Base-by-base conservation (phyloP, 2,797 vertebrate genomes). In the Philypnodon macrostomus region DNA sequence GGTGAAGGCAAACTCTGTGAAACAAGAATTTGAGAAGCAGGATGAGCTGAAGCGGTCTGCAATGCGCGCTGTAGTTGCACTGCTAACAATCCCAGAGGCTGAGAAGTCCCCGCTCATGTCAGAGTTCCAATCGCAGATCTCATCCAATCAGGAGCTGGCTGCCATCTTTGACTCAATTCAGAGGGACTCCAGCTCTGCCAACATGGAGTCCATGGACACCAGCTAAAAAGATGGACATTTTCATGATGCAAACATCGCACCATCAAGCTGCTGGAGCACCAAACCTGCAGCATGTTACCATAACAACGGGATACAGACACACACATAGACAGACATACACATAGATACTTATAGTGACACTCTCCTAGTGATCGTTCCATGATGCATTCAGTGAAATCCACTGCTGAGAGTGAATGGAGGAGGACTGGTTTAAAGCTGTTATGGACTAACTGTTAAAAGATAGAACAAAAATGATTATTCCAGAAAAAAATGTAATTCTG, bases 151-250 rank as follows among this genome's bases (percentile, higher is more conserved):
- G 59, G 95, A 98, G 92, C 86, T 98, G 85, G 95, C 95, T n/a
- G 93, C 96, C 84, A 98, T 99, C 87, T 99, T 98, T 61, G 95
- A 98, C 85, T 97, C 94, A 84, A 98, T 99, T 89, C 97, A 99
- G 84, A 93, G 97, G 89, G 96, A 99, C 92, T 96, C 95, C 57
- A 93, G 93, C 70, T 95, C 94, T 16, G 91, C 95, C 85, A 97
- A 95, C 85, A 93, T 97, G 92, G 96, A 98, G 88, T 97, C 94
- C 78, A 99, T 99, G 96, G 96, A 99, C 93, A 99, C 96, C 88
- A 99, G 95, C 87, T 99, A 86, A 37, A 76, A 21, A 94, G 86
- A 70, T 10, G 26, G 45, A 75, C 63, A 31, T 50, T 56, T 73
- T 72, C 76, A 73, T 29, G 14, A 84, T 79, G 73, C 79, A 75